phyloP scores from a whole-genome alignment of 2,888 invertebrate species.

The Protodeltote pygarga region DNA sequence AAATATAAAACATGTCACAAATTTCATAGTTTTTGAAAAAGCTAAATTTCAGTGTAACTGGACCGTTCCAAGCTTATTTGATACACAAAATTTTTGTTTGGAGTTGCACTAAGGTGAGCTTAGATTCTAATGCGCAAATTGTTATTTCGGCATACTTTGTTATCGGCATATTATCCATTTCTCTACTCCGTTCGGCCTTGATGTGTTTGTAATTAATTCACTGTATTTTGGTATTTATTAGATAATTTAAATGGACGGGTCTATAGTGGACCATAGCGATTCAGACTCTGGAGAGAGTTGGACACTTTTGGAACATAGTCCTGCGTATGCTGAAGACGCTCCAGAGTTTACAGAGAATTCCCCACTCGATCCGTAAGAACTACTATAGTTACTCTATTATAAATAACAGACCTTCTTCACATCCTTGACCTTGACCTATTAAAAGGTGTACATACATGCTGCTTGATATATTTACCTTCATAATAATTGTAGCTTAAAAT shows the following conservation, averaged over 20 bases:
- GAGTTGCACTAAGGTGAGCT: slow-evolving; percentile 53
- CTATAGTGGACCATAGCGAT: slow-evolving; percentile 75
- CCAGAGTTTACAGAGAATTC: slow-evolving; percentile 58
- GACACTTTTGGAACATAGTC: slow-evolving; percentile 75
- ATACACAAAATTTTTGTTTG: slow-evolving; percentile 51
- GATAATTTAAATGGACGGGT: slow-evolving; percentile 72
- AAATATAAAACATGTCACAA: slow-evolving; percentile 63
- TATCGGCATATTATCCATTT: slow-evolving; percentile 15
- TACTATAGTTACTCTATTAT: not conserved
- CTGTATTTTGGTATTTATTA: slow-evolving; percentile 20
- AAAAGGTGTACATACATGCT: too few relatives aligned
- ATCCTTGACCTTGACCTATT: slow-evolving; percentile 37
- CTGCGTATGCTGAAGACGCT: slow-evolving; percentile 62
- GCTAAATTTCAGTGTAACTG: slow-evolving; percentile 64
- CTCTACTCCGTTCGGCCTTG: slow-evolving; percentile 11
- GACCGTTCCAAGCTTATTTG: slow-evolving; percentile 49
- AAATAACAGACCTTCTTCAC: slow-evolving; percentile 5
- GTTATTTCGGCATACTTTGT: slow-evolving; percentile 3
- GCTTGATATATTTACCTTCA: too few relatives aligned
- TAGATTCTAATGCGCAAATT: slow-evolving; percentile 39
- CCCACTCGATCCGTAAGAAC: slow-evolving; percentile 56
- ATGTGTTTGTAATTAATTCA: slow-evolving; percentile 3
- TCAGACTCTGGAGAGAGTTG: slow-evolving; percentile 86
- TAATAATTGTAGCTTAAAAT: too few relatives aligned
- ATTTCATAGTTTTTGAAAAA: slow-evolving; percentile 55